Base-by-base conservation (phyloP, 2,888 invertebrate genomes). In the Flexamia atlantica region DNA sequence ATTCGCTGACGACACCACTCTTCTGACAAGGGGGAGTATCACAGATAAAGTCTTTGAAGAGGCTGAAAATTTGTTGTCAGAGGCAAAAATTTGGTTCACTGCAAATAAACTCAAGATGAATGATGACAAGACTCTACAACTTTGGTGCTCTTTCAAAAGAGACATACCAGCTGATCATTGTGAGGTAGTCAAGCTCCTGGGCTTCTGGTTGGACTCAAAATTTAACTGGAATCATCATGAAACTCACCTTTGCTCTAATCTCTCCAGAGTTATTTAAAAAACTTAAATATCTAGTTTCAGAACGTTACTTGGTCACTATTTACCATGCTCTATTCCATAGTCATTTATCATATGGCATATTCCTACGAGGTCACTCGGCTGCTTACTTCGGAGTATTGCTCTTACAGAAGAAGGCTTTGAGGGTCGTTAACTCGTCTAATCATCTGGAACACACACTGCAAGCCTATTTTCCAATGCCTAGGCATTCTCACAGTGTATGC, bases 71-170 rank as follows among this genome's bases (percentile, higher is more conserved):
- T 25, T 36, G 50, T 25, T 79, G 9, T n/a, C 36, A n/a, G n/a
- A n/a, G n/a, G n/a, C n/a, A n/a, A n/a, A n/a, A n/a, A n/a, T n/a
- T n/a, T n/a, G n/a, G n/a, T n/a, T n/a, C n/a, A n/a, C n/a, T n/a
- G 79, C 46, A 12, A 79, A 79, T 23, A 42, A 79, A 14, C 30
- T 79, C 5, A 20, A 28, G 14, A 9, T 20, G 30, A 46, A 79
- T 50, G 95, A 79, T 25, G 53, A 79, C 9, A 79, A 79, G 30
- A 42, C 89, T n/a, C 94, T 30, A 23, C 3, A 53, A 5, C 5
- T 53, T 4, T 2, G 3, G 20, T 53, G 53, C 23, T 20, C 53
- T 9, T 23, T 53, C 53, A 53, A 53, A 23, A 20, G 53, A 23
- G 53, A 20, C 23, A 10, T 20, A 5, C 53, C 53, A 9, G 23